Base-by-base conservation (phyloP, 2,888 invertebrate genomes). In the Hypercompe scribonia region DNA sequence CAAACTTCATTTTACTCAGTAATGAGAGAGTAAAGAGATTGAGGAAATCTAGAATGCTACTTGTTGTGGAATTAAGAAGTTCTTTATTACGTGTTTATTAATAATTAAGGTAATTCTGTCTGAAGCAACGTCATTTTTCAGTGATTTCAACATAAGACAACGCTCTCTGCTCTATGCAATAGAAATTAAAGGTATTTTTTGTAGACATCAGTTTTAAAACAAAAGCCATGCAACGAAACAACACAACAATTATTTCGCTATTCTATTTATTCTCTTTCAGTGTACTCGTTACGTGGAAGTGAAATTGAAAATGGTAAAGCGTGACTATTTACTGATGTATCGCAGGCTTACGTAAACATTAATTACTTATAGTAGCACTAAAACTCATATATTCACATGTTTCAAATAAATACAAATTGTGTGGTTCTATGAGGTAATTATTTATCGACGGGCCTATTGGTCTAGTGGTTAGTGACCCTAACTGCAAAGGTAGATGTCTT, bases 301-400 rank as follows among this genome's bases (percentile, higher is more conserved):
- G 50, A 72, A 65, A 68, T 68, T 50, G 28, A 10, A 34, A 42
- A 72, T 39, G 31, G 67, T 33, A 65, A 74, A 74, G 50, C 28
- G 39, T 67, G 58, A 39, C 58, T 74, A 42, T 65, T 67, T 61
- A 63, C 34, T 74, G 65, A 74, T 74, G 64, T 68, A 65, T 65
- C 18, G 28, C 74, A 74, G 73, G 75, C 74, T 71, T 74, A 69
- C 70, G 70, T 74, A 81, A 74, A 77, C 73, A 75, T 36, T 65
- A 68, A 72, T 68, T 36, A 72, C 31, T 63, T 68, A 54, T n/a
- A 10, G n/a, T 54, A 21, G 46, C 33, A 34, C 71, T 73, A 67
- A 68, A 63, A 80, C 39, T 72, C 11, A 73, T 70, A 84, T 81
- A 81, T 77, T 81, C 50, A 13, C 68, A 81, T 71, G 77, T 73